Evolutionary conservation across 1,140 invertebrate genomes (phyloP).

Genomic region (Asobara japonica): DNA sequence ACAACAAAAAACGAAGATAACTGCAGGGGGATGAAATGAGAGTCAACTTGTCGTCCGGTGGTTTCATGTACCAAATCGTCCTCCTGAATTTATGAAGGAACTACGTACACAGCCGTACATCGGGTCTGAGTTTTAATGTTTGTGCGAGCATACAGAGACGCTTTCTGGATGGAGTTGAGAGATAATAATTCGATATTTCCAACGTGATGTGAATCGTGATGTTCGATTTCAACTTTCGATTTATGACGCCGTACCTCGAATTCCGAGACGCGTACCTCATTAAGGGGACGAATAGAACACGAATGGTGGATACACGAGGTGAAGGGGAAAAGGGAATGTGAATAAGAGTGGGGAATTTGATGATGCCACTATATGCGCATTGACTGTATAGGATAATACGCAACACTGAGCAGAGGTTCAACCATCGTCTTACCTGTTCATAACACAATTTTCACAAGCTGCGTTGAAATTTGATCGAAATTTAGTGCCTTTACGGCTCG

Average conservation of each 20-base stretch:
- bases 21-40: not conserved
- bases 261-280: slow-evolving; percentile 30
- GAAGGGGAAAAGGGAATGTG: not conserved
- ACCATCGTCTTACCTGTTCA: slow-evolving; percentile 10
- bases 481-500: slow-evolving; percentile 27
- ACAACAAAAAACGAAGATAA: not conserved
- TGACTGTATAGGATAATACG: not conserved
- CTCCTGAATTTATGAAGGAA: not conserved
- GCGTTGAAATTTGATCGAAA: slow-evolving; percentile 41
- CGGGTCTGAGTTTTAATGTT: not conserved
- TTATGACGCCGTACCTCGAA: slow-evolving; percentile 30
- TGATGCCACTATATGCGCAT: slow-evolving; percentile 11
- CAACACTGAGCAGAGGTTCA: not conserved
- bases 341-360: not conserved
- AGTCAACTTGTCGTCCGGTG: slow-evolving; percentile 1
- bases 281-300: slow-evolving; percentile 25
- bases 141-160: not conserved
- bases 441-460: slow-evolving; percentile 31
- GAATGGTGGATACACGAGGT: not conserved
- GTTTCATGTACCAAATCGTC: slow-evolving; percentile 12
- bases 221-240: slow-evolving; percentile 35
- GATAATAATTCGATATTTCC: slow-evolving; percentile 36
- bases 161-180: slow-evolving; percentile 29
- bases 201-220: slow-evolving; percentile 36
- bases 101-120: not conserved